Evolutionary conservation across 2,113 vertebrate genomes (phyloP).

Genomic region (Scalopus aquaticus): DNA sequence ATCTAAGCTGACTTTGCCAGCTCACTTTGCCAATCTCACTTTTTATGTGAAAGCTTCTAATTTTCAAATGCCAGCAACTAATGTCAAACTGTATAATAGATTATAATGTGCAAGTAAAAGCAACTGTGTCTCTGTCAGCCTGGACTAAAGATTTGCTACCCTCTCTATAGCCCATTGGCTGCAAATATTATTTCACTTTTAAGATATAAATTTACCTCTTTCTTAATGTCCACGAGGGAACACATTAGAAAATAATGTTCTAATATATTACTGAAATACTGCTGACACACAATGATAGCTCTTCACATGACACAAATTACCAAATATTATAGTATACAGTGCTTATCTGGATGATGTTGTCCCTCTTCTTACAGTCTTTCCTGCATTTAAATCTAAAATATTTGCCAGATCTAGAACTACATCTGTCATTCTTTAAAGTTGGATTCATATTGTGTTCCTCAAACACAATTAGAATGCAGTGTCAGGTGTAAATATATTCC

Average conservation of each 20-base stretch:
- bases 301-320: neutral
- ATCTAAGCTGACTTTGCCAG: neutral
- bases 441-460: neutral
- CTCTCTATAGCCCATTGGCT: neutral
- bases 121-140: neutral
- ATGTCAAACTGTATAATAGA: neutral
- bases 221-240: neutral
- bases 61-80: neutral
- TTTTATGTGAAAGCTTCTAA: neutral
- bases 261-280: neutral
- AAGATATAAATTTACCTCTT: neutral
- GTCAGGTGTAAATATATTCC: conserved; percentile 22
- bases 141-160: neutral
- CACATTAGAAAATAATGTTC: neutral
- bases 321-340: neutral
- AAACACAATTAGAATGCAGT: neutral
- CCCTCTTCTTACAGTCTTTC: neutral
- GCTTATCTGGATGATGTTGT: neutral
- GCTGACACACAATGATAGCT: neutral
- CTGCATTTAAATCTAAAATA: neutral
- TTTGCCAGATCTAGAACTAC: neutral
- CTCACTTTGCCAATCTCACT: neutral
- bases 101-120: neutral
- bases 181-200: neutral
- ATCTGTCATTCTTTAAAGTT: conserved; percentile 22